Base-by-base conservation (phyloP, 2,113 vertebrate genomes). In the Isurus oxyrinchus region DNA sequence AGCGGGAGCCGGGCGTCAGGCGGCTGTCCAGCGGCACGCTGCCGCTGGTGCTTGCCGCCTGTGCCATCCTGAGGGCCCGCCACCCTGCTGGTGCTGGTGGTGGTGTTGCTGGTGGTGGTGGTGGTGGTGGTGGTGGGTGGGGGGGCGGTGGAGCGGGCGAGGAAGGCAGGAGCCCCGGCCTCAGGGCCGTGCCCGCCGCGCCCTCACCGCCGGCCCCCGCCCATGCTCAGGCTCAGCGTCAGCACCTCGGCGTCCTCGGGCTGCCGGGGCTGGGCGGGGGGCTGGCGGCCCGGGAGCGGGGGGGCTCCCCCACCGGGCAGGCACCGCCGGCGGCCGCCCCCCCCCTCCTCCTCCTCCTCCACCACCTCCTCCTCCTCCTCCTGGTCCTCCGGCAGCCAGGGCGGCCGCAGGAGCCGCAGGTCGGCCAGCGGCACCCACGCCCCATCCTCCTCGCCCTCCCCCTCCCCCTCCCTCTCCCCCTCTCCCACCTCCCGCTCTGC, bases 361-460 rank as follows among this genome's bases (percentile, higher is more conserved):
- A n/a, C n/a, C n/a, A n/a, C 5, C 87, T 13, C 49, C 44, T 97
- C 97, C 0, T 96, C 5, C 87, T 13, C 49, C 44, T 97, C 97
- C 0, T 96, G 96, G 49, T 98, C 98, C 63, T 66, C 63, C 63
- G 63, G 63, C 1, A 19, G 63, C 98, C 98, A 99, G 0, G 98
- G 98, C 6, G 98, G 98, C 5, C 98, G 98, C 94, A 99, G 97
- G 40, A 99, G 98, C 76, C 98, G 98, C 81, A 99, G 97, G 97
- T 98, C 98, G 21, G 98, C 98, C 96, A 98, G 98, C 61, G 98
- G 98, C 96, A 99, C 98, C 98, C 98, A 99, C 55, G 98, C 97
- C 35, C 25, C 57, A 59, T n/a, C 53, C 44, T 49, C 44, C 44
- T n/a, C n/a, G n/a, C 44, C 44, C 44, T 49, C 0, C 0, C 44